These are phyloP conservation scores for Neopelma chrysocephalum DNA, from an alignment of 2,797 vertebrate genomes.

Conservation along the genomic window DNA sequence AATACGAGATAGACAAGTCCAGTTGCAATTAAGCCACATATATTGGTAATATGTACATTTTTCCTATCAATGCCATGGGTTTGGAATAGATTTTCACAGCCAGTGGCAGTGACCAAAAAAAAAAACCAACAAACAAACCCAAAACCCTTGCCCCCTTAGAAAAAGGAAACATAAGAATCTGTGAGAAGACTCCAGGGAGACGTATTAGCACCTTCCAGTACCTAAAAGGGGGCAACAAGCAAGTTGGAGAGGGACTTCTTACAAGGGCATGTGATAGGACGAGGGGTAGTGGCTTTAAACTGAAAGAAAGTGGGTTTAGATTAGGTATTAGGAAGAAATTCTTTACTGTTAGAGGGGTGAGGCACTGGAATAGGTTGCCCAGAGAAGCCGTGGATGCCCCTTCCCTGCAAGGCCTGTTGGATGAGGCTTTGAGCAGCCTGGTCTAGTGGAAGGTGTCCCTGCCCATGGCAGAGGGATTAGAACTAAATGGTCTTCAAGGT, in stretches of 20 bases:
- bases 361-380: neutral
- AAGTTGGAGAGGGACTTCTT: neutral
- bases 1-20: no score
- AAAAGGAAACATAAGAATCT: neutral
- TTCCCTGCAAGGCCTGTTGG: neutral
- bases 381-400: neutral
- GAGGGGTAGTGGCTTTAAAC: neutral
- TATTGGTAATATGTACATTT: neutral
- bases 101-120: neutral
- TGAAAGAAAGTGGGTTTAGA: neutral
- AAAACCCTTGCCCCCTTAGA: neutral
- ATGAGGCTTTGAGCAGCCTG: neutral
- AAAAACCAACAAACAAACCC: neutral
- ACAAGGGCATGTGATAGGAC: neutral
- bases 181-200: accelerated
- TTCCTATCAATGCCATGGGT: neutral
- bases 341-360: neutral
- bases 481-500: neutral
- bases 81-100: neutral
- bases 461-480: neutral
- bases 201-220: neutral
- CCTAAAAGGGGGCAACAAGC: neutral
- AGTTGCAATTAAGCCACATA: neutral
- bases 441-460: neutral
- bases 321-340: neutral